Base-by-base conservation (phyloP, 2,888 invertebrate genomes). In the Acanthococcus lagerstroemiae region DNA sequence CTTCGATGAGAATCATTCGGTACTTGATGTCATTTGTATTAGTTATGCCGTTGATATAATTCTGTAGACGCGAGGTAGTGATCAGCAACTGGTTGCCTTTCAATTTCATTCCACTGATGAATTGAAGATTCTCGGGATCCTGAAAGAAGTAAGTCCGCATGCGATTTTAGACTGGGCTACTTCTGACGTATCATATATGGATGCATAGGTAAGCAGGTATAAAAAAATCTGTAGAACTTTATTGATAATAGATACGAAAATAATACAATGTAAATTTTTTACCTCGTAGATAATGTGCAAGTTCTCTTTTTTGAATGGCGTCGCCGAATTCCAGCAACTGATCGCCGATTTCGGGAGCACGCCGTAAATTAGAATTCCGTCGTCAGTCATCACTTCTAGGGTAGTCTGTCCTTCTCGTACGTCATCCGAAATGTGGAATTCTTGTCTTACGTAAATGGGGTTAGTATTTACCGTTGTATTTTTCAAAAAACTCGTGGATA, bases 51-150 rank as follows among this genome's bases (percentile, higher is more conserved):
- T 22, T 55, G 73, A 83, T 81, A 3, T 84, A 78, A 77, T 83
- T 84, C 75, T 89, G 87, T 74, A 83, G 86, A 67, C 85, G 81
- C 50, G 82, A 83, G 7, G 48, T 27, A 0, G 86, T 84, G 3
- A 85, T 68, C 15, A 84, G 76, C 84, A 85, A 86, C 1, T 87
- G 74, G 67, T 82, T 82, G 55, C 78, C 80, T 1, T 87, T 78
- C 12, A 70, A 65, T 77, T 89, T 89, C 3, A 88, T 71, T 0
- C 88, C 88, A 72, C 85, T 85, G 1, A 83, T 79, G 72, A 89
- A 90, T 72, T 89, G 89, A 65, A 89, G 74, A 0, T 82, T 83
- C 60, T 81, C 77, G 24, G 75, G 75, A 72, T 87, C 81, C n/a
- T 80, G 73, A 1, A 82, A 83, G 15, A 82, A n/a, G n/a, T n/a